Percentiles rank a stretch among this genome's conserved stretches.
Conservation (phyloP, 1,140 invertebrate genomes). For the Chymomyza costata region DNA sequence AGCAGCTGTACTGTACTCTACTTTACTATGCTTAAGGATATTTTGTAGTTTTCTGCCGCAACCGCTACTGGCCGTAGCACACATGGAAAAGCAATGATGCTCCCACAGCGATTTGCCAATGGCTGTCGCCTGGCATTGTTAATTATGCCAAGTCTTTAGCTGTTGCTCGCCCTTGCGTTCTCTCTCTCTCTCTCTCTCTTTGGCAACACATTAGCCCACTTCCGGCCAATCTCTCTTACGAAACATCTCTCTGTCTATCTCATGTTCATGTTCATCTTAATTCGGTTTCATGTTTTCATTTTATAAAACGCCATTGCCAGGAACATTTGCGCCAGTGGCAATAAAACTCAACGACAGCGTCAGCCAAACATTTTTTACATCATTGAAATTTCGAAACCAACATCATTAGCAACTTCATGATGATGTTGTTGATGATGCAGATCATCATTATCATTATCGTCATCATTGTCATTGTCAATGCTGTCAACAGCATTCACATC, state of each 20-base stretch:
- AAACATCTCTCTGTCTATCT: conserved; percentile 8
- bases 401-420: conserved; percentile 11
- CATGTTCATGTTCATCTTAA: conserved; percentile 47
- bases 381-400: conserved; percentile 29
- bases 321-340: conserved; percentile 42
- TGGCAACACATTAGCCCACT: too few species aligned
- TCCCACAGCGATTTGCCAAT: neutral
- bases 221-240: too few species aligned
- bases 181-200: conserved; percentile 9
- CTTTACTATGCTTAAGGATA: too few species aligned
- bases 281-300: conserved; percentile 66
- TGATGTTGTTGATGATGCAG: too few species aligned
- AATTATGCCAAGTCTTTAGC: conserved; percentile 7
- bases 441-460: conserved; percentile 22
- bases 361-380: conserved; percentile 36
- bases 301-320: conserved; percentile 43
- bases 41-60: too few species aligned
- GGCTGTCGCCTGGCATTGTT: conserved; percentile 39
- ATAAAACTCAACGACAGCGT: conserved; percentile 50
- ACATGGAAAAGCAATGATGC: conserved; percentile 23
- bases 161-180: conserved; percentile 10
- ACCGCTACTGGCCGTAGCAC: conserved; percentile 37
- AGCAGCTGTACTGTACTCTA: too few species aligned
- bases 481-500: conserved; percentile 29
- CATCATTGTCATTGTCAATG: conserved; percentile 19